Conservation (phyloP, 2,888 invertebrate genomes). For the Cosmia pyralina region DNA sequence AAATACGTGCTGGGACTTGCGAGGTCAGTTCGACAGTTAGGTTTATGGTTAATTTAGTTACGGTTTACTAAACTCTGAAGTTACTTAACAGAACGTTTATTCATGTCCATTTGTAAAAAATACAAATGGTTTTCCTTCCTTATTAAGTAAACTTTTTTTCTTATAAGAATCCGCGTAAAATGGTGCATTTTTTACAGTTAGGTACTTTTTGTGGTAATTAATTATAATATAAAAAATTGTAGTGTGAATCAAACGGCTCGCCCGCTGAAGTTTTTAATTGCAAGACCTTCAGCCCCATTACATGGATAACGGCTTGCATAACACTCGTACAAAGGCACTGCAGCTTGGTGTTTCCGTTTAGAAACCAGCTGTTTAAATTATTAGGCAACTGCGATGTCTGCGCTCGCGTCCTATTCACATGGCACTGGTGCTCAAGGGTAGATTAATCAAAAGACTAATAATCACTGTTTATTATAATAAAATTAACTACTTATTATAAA, state of each 20-base stretch:
- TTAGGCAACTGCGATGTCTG: slow-evolving; percentile 77
- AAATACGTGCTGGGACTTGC: slow-evolving; percentile 36
- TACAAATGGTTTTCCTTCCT: slow-evolving; percentile 38
- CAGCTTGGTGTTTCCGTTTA: slow-evolving; percentile 83
- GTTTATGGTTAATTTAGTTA: slow-evolving; percentile 53
- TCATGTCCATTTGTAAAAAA: slow-evolving; percentile 48
- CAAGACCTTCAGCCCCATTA: slow-evolving; percentile 80
- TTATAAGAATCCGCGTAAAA: slow-evolving; percentile 19
- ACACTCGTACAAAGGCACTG: slow-evolving; percentile 76
- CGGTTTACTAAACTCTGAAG: slow-evolving; percentile 40
- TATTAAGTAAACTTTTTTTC: slow-evolving; percentile 31
- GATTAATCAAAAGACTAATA: slow-evolving; percentile 61
- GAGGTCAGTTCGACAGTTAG: slow-evolving; percentile 52
- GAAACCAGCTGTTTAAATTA: slow-evolving; percentile 80
- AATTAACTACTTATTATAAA: slow-evolving; percentile 36
- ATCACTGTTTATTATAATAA: slow-evolving; percentile 59
- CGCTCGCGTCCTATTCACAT: slow-evolving; percentile 70
- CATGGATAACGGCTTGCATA: slow-evolving; percentile 83
- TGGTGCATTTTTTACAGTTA: slow-evolving; percentile 27
- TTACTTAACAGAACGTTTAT: slow-evolving; percentile 46
- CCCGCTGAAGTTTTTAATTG: slow-evolving; percentile 75
- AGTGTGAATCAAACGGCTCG: slow-evolving; percentile 66
- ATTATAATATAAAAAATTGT: slow-evolving; percentile 14
- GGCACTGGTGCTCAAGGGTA: slow-evolving; percentile 68
- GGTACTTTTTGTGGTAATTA: slow-evolving; percentile 23